Evolutionary conservation across 2,888 invertebrate species (phyloP).

Genomic region (Marasmarcha lunaedactyla): DNA sequence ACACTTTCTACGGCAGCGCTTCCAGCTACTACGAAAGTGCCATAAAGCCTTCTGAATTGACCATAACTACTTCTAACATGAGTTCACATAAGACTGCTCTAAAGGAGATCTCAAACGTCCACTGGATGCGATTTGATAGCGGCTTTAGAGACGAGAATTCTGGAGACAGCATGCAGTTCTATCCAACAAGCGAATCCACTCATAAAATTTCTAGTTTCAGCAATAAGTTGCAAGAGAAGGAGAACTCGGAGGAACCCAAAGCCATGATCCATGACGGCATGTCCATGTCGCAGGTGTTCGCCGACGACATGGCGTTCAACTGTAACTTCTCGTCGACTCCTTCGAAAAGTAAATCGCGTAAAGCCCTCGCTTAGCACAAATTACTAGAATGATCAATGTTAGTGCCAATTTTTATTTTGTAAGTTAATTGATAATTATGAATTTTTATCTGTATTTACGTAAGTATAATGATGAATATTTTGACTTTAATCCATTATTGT

Average conservation of each 20-base stretch:
- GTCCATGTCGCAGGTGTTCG: constrained; percentile 58
- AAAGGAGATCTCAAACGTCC: constrained; percentile 54
- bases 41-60: constrained; percentile 62
- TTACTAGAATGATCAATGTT: constrained; percentile 6
- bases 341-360: constrained; percentile 53
- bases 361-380: constrained; percentile 27
- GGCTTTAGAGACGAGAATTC: constrained; percentile 61
- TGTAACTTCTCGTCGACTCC: constrained; percentile 63
- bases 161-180: constrained; percentile 46
- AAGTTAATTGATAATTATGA: constrained; percentile 26
- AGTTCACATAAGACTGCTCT: constrained; percentile 33
- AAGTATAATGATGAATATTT: constrained; percentile 29
- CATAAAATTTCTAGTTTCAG: constrained; percentile 31
- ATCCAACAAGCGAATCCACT: constrained; percentile 26
- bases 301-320: constrained; percentile 53
- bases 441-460: constrained; percentile 44
- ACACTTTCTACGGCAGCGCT: constrained; percentile 49
- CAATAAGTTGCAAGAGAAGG: constrained; percentile 39
- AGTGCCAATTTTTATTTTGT: constrained; percentile 7
- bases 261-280: constrained; percentile 44
- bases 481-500: constrained; percentile 41
- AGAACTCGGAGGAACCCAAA: no score
- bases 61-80: constrained; percentile 38
- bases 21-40: constrained; percentile 64
- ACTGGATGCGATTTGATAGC: constrained; percentile 60